phyloP scores from a whole-genome alignment of 2,797 vertebrate species.

The Hafferia zeledoni region DNA sequence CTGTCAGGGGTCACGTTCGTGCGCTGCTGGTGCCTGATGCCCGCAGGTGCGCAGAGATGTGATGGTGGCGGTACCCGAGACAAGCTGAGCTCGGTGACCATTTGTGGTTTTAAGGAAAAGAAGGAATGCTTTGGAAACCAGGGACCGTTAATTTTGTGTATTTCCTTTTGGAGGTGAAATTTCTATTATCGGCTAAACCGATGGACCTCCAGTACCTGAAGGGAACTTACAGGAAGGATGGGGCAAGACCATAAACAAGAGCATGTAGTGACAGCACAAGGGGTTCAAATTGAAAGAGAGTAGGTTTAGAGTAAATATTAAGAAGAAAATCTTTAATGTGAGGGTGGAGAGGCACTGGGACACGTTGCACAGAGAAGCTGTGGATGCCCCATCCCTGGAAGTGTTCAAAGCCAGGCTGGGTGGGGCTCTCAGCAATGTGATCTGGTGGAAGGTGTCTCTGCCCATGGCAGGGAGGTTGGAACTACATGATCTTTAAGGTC shows the following conservation, averaged over 20 bases:
- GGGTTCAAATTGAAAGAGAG: background rate
- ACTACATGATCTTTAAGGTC: background rate
- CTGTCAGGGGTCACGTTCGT: rapidly evolving
- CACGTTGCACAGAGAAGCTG: background rate
- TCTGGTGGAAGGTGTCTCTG: background rate
- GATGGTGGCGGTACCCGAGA: rapidly evolving
- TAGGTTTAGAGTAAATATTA: background rate
- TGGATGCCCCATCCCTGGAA: background rate
- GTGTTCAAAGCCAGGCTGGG: background rate
- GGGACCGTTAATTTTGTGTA: rapidly evolving
- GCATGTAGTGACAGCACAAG: background rate
- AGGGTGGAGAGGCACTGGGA: background rate
- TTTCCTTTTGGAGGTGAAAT: background rate
- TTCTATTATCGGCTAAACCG: rapidly evolving
- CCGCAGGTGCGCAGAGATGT: background rate
- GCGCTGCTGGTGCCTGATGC: background rate
- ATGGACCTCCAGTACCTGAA: background rate
- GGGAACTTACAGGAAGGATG: background rate
- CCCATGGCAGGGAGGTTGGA: background rate
- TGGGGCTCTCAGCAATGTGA: background rate
- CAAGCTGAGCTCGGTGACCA: background rate
- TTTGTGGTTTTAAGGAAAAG: background rate
- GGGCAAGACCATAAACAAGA: background rate
- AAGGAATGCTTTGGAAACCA: background rate
- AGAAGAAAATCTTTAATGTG: background rate